Conservation (phyloP, 2,113 vertebrate species). For the Cyanistes caeruleus region DNA sequence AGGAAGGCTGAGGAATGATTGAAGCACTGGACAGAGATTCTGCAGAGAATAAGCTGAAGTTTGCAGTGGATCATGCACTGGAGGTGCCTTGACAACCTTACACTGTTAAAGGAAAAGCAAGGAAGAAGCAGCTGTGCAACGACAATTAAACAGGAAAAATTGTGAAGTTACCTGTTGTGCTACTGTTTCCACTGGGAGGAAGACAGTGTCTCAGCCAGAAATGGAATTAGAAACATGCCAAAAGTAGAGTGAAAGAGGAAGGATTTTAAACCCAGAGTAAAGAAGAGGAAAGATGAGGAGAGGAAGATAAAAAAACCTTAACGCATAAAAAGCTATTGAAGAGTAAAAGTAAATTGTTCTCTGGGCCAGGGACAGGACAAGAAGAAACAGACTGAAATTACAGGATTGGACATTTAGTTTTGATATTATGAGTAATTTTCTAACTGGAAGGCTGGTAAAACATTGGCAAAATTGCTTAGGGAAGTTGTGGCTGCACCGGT, state of each 20-base stretch:
- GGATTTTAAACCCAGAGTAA: not conserved
- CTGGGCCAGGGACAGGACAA: not conserved
- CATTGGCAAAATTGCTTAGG: not conserved
- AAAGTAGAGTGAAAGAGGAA: not conserved
- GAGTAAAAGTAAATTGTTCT: not conserved
- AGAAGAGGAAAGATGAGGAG: not conserved
- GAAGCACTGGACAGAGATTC: not conserved
- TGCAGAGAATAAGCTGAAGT: not conserved
- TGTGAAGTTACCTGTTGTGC: not conserved
- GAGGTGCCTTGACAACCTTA: not conserved
- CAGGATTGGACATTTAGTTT: not conserved
- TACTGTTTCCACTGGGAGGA: too few species aligned
- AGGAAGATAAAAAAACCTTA: not conserved
- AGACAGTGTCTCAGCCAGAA: not conserved
- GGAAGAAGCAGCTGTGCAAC: not conserved
- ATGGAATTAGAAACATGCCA: not conserved
- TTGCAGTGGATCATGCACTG: not conserved
- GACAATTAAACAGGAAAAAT: not conserved
- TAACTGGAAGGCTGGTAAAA: not conserved
- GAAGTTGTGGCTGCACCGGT: not conserved
- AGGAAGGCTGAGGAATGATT: not conserved
- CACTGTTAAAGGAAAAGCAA: not conserved
- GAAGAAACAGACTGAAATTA: not conserved
- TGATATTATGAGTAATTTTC: not conserved
- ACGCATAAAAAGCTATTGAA: not conserved